Conservation (phyloP, 2,113 vertebrate genomes). For the Spea bombifrons region DNA sequence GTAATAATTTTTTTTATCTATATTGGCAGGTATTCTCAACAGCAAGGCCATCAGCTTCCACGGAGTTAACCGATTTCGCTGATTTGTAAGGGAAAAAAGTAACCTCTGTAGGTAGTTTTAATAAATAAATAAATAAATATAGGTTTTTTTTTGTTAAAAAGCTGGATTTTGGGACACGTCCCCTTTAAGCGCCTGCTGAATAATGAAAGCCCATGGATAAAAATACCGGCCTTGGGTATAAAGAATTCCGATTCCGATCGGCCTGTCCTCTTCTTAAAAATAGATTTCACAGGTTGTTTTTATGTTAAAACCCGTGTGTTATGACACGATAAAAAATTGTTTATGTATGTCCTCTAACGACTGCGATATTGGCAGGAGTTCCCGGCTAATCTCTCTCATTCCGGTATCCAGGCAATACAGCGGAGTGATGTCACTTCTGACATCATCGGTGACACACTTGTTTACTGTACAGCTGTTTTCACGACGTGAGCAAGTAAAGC, state of each 20-base stretch:
- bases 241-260: background rate
- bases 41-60: too few relatives aligned
- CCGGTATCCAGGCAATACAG: background rate
- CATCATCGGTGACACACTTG: background rate
- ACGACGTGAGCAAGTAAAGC: background rate
- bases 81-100: too few relatives aligned
- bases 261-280: slow-evolving; percentile 1
- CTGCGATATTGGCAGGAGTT: background rate
- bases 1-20: too few relatives aligned
- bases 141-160: too few relatives aligned
- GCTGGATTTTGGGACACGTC: too few relatives aligned
- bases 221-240: too few relatives aligned
- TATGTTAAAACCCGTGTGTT: background rate
- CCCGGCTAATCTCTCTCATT: background rate
- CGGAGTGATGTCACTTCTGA: slow-evolving; percentile 3
- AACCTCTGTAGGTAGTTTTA: too few relatives aligned
- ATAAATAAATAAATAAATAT: too few relatives aligned
- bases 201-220: too few relatives aligned
- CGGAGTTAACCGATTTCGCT: too few relatives aligned
- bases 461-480: slow-evolving; percentile 3
- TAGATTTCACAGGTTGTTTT: background rate
- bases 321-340: background rate
- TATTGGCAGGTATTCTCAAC: too few relatives aligned
- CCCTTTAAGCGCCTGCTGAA: too few relatives aligned
- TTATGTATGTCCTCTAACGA: background rate